A percentile compares a stretch with the other conserved stretches of the same genome.
Conservation (phyloP, 2,888 invertebrate species). For the Tenodera sinensis region DNA sequence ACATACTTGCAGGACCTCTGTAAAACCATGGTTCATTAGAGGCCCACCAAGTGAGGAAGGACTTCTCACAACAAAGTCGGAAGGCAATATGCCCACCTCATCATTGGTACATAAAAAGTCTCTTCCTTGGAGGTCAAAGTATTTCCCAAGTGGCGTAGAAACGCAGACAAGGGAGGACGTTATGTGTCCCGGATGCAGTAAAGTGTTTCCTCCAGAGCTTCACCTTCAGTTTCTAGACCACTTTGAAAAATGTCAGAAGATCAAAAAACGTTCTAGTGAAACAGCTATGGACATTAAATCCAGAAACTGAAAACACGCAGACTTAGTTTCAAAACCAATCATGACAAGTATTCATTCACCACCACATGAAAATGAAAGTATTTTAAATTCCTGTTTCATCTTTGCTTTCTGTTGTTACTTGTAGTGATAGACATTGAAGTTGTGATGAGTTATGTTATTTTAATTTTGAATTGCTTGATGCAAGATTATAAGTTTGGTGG, state of each 20-base stretch:
- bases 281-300: not conserved
- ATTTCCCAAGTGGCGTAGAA: slow-evolving; percentile 31
- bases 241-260: slow-evolving; percentile 37
- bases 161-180: slow-evolving; percentile 36
- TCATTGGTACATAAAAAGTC: not conserved
- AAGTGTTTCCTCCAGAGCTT: slow-evolving; percentile 38
- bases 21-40: not conserved
- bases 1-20: not conserved
- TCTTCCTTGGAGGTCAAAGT: slow-evolving; percentile 19
- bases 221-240: slow-evolving; percentile 39
- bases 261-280: not conserved
- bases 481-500: no score
- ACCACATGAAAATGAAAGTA: not conserved
- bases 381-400: not conserved
- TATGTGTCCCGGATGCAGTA: slow-evolving; percentile 38
- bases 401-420: no score
- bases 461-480: no score
- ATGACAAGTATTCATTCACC: not conserved
- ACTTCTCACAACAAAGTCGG: not conserved
- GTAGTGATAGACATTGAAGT: no score
- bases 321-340: not conserved
- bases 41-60: not conserved
- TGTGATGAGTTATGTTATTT: no score
- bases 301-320: not conserved
- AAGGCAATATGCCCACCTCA: not conserved